Conservation (phyloP, 2,888 invertebrate species). For the Carabus problematicus region DNA sequence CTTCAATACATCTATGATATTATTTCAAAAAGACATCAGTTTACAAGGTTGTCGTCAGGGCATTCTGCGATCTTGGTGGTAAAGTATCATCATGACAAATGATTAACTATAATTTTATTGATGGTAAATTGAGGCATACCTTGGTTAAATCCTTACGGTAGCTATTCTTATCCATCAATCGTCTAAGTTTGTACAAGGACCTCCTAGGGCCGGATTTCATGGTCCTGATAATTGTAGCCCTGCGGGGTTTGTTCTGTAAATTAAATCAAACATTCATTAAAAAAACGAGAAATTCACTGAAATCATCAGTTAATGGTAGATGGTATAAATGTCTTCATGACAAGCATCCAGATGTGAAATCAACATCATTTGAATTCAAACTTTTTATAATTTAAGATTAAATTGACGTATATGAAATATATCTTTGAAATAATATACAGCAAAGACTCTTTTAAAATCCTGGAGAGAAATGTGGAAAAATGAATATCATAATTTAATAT, state of each 20-base stretch:
- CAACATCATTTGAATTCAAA: constrained; percentile 15
- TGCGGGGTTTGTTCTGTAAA: constrained; percentile 75
- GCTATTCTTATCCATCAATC: constrained; percentile 77
- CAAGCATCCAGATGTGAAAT: constrained; percentile 6
- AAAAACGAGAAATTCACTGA: neutral
- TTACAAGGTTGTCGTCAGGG: constrained; percentile 47
- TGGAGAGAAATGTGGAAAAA: neutral
- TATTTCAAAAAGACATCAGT: constrained; percentile 22
- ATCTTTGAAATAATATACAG: neutral
- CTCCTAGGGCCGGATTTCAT: constrained; percentile 90
- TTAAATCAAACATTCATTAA: neutral
- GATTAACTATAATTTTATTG: constrained; percentile 33
- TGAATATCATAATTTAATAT: neutral
- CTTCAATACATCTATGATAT: neutral
- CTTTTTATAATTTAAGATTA: too few relatives aligned
- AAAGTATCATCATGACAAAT: constrained; percentile 45
- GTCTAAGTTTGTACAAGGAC: constrained; percentile 84
- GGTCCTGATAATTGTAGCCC: constrained; percentile 75
- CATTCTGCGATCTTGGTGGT: constrained; percentile 62
- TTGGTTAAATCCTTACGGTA: constrained; percentile 90
- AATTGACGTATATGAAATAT: too few relatives aligned
- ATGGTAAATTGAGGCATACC: constrained; percentile 58
- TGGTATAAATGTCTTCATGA: constrained; percentile 50
- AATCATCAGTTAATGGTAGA: constrained; percentile 38
- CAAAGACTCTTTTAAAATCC: neutral